A percentile compares a stretch with the other conserved stretches of the same genome.
Evolutionary conservation across 2,113 vertebrate species (phyloP).

Genomic region (Polypterus senegalus): DNA sequence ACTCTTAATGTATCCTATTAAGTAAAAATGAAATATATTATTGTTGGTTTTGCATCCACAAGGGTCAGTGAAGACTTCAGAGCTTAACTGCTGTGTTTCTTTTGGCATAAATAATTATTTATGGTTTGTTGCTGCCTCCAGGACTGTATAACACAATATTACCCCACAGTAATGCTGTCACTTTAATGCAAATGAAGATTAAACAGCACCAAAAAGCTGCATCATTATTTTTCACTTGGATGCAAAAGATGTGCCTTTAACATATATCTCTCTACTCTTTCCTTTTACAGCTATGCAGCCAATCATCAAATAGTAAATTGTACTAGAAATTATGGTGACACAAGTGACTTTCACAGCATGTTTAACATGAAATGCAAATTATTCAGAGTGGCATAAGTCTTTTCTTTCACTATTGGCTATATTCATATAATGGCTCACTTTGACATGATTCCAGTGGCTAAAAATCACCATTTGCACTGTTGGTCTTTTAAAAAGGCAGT

Average conservation of each 20-base stretch:
- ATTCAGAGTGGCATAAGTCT: conserved; percentile 20
- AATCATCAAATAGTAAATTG: conserved; percentile 16
- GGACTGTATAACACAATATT: background rate
- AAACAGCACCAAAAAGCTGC: conserved; percentile 1
- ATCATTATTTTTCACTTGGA: conserved; percentile 16
- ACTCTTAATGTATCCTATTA: no score
- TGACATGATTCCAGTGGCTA: no score
- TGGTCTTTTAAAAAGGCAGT: no score
- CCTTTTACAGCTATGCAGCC: conserved; percentile 7
- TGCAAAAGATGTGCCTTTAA: conserved; percentile 7
- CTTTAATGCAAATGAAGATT: conserved; percentile 3
- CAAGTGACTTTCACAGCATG: conserved; percentile 25
- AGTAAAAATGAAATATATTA: no score
- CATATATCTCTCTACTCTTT: conserved; percentile 1
- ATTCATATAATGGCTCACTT: background rate
- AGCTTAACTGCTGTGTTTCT: background rate
- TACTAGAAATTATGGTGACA: conserved; percentile 25
- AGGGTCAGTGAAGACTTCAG: no score
- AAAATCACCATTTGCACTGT: no score
- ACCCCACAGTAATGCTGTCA: background rate
- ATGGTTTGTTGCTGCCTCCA: background rate
- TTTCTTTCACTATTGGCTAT: conserved; percentile 10
- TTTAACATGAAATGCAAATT: conserved; percentile 23
- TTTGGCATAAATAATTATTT: background rate
- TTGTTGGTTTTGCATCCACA: no score